phyloP scores from a whole-genome alignment of 2,888 invertebrate genomes.

The Drosophila crucigera region DNA sequence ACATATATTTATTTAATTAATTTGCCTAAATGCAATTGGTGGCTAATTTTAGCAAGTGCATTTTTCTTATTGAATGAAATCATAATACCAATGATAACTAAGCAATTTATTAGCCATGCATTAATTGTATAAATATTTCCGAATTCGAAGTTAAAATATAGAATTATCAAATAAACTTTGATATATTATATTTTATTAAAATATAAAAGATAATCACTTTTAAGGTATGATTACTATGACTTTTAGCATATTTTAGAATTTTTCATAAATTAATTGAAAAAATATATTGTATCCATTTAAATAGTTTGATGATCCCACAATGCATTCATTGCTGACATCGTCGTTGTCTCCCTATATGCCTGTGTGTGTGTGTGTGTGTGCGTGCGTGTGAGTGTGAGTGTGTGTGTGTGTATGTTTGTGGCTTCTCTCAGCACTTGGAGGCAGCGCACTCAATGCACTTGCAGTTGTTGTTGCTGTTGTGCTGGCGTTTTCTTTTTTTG shows the following conservation, averaged over 20 bases:
- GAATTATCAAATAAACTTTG: background rate
- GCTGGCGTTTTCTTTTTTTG: conserved; percentile 27
- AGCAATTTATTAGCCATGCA: background rate
- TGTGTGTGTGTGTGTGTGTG: conserved; percentile 6
- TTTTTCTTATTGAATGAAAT: too few species aligned
- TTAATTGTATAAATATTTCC: background rate
- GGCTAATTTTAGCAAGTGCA: background rate
- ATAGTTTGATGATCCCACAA: conserved; percentile 23
- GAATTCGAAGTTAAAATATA: background rate
- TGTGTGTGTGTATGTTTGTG: conserved; percentile 56
- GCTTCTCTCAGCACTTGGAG: conserved; percentile 66
- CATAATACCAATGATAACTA: background rate
- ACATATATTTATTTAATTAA: background rate
- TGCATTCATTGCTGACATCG: conserved; percentile 46
- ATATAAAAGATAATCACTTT: background rate
- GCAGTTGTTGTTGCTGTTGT: conserved; percentile 44
- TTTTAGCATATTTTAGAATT: background rate
- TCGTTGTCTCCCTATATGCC: conserved; percentile 18
- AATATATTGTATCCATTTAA: background rate
- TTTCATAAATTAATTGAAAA: background rate
- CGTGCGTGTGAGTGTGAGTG: background rate
- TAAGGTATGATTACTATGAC: background rate
- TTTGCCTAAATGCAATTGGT: background rate
- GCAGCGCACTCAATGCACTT: conserved; percentile 71
- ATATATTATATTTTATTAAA: background rate